Conservation (phyloP, 1,140 invertebrate species). For the Euglossa dilemma region DNA sequence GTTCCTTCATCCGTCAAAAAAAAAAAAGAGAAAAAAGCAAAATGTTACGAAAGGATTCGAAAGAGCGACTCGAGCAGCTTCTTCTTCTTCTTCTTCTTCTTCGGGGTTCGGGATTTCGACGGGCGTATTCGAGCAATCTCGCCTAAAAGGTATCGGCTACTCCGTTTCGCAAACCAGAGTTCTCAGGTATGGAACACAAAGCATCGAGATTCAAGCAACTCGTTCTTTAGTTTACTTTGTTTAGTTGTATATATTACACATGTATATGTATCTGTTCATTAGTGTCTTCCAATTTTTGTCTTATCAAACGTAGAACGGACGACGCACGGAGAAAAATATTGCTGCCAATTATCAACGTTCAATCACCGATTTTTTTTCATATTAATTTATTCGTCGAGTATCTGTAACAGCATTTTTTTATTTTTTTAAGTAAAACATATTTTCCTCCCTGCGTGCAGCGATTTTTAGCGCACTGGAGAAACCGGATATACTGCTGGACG, state of each 20-base stretch:
- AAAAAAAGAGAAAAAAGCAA: not conserved
- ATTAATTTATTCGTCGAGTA: not conserved
- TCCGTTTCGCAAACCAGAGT: constrained; percentile 69
- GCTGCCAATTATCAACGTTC: not conserved
- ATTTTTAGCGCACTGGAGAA: constrained; percentile 51
- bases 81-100: constrained; percentile 68
- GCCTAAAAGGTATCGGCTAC: constrained; percentile 69
- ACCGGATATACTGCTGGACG: constrained; percentile 47
- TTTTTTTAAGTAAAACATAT: constrained; percentile 11
- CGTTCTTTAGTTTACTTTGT: constrained; percentile 49
- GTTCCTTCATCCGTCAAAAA: constrained; percentile 25
- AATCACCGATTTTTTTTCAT: not conserved
- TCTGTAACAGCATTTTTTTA: not conserved
- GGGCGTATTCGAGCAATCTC: constrained; percentile 59
- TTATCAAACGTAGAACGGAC: constrained; percentile 13
- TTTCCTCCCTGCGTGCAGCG: constrained; percentile 23
- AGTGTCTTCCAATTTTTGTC: constrained; percentile 43
- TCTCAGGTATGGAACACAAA: constrained; percentile 73
- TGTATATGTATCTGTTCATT: constrained; percentile 33
- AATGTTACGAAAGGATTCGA: constrained; percentile 48
- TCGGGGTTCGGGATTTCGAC: constrained; percentile 71
- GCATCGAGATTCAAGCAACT: constrained; percentile 29
- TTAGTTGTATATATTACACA: constrained; percentile 5
- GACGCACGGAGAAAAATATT: constrained; percentile 49
- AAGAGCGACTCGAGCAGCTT: constrained; percentile 64